phyloP scores from a whole-genome alignment of 1,140 invertebrate species.

The Chlorops oryzae region DNA sequence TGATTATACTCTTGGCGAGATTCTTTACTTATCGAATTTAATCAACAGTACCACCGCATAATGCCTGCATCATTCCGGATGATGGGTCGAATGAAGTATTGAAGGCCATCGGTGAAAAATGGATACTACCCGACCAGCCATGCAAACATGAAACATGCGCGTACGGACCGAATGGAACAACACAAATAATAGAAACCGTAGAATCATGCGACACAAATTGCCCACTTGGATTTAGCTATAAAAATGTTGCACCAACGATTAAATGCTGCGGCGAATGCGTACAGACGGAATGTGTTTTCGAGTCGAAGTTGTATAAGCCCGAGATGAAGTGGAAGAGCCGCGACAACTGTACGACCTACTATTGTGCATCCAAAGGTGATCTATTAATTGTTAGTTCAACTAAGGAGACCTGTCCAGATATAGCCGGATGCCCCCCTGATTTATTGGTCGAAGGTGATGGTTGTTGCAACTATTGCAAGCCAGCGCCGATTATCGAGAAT shows the following conservation, averaged over 20 bases:
- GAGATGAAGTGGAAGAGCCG: slow-evolving; percentile 56
- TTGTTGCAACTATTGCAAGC: slow-evolving; percentile 62
- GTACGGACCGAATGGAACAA: slow-evolving; percentile 47
- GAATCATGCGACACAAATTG: slow-evolving; percentile 55
- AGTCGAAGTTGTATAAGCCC: slow-evolving; percentile 52
- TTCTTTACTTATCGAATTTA: slow-evolving; percentile 8
- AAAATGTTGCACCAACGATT: slow-evolving; percentile 28
- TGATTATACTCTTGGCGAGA: not conserved
- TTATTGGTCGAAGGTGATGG: slow-evolving; percentile 50
- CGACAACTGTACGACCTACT: slow-evolving; percentile 59
- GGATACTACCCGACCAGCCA: slow-evolving; percentile 49
- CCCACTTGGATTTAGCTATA: slow-evolving; percentile 54
- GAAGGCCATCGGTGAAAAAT: slow-evolving; percentile 49
- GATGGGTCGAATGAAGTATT: slow-evolving; percentile 49
- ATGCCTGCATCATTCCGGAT: slow-evolving; percentile 63
- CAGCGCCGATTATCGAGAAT: slow-evolving; percentile 42
- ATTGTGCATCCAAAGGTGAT: slow-evolving; percentile 29
- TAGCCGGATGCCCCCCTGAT: slow-evolving; percentile 54
- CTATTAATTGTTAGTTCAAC: slow-evolving; percentile 52
- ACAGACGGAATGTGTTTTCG: slow-evolving; percentile 59
- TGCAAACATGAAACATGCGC: slow-evolving; percentile 59
- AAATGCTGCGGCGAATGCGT: slow-evolving; percentile 68
- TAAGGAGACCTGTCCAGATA: slow-evolving; percentile 55
- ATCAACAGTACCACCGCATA: slow-evolving; percentile 56
- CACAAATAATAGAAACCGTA: slow-evolving; percentile 50